phyloP scores from a whole-genome alignment of 2,113 vertebrate genomes.

The Ictidomys tridecemlineatus region DNA sequence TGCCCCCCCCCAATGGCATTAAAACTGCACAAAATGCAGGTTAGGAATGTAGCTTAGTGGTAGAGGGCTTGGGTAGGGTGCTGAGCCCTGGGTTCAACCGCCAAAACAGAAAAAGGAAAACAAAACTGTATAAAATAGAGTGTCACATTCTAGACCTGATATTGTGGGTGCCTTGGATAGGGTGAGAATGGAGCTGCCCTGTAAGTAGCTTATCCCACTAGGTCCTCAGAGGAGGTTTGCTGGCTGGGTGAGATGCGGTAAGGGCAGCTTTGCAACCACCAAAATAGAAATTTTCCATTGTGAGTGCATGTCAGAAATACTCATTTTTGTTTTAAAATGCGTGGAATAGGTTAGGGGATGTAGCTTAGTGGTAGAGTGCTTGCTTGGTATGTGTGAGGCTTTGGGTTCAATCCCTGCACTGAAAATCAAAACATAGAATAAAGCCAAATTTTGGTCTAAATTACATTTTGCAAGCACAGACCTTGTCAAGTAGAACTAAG shows the following conservation, averaged over 20 bases:
- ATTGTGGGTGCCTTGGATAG: background rate
- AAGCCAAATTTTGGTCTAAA: background rate
- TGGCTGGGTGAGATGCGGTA: background rate
- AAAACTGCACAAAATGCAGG: background rate
- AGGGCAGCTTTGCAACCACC: background rate
- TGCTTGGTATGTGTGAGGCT: too few species aligned
- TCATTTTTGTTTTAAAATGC: background rate
- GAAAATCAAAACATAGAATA: background rate
- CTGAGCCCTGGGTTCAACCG: background rate
- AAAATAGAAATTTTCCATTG: background rate
- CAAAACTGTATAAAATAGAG: background rate
- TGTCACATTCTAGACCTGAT: background rate
- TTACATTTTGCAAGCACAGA: background rate
- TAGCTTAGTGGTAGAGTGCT: too few species aligned
- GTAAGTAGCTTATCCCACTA: rapidly evolving
- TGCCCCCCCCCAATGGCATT: background rate
- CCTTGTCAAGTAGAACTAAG: background rate
- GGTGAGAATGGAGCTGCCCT: background rate
- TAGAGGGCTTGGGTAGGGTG: background rate
- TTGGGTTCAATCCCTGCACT: background rate
- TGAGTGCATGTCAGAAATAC: background rate
- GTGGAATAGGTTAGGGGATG: background rate
- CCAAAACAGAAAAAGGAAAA: background rate
- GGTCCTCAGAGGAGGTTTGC: too few species aligned
- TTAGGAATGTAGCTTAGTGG: background rate